phyloP scores from a whole-genome alignment of 2,797 vertebrate genomes.

The Anguilla pacifica region DNA sequence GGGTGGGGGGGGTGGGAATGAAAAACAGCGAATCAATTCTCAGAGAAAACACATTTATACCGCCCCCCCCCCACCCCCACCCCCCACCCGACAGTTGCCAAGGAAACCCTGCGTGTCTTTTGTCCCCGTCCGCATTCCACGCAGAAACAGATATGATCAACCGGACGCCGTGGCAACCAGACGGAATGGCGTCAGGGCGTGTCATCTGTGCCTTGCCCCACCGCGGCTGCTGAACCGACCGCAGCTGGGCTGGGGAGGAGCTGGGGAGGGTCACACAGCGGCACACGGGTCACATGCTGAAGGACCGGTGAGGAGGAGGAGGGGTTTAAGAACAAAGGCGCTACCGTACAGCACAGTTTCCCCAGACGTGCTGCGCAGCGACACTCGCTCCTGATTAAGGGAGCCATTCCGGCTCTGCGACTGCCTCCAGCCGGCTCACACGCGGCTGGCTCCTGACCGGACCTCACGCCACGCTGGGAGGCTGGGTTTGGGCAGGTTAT shows the following conservation, averaged over 20 bases:
- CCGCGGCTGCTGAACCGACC: conserved; percentile 20
- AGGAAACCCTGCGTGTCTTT: conserved; percentile 56
- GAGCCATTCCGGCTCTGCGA: neutral
- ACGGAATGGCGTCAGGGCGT: conserved; percentile 42
- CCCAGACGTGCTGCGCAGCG: neutral
- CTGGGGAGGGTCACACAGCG: neutral
- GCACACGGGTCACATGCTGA: neutral
- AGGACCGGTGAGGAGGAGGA: neutral
- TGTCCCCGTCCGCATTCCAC: conserved; percentile 32
- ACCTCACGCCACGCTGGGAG: neutral
- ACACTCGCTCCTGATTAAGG: neutral
- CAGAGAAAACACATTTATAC: conserved; percentile 46
- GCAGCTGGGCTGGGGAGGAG: conserved; percentile 31
- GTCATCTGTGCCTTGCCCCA: conserved; percentile 37
- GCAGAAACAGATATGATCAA: conserved; percentile 51
- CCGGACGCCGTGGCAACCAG: conserved; percentile 18
- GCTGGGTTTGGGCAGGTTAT: neutral
- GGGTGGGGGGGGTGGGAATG: neutral
- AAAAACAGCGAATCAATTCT: conserved; percentile 48
- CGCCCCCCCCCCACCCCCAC: neutral
- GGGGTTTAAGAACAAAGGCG: neutral
- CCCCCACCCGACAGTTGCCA: conserved; percentile 56
- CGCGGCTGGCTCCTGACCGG: neutral
- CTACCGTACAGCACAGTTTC: neutral
- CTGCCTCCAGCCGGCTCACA: too few species aligned